These are phyloP conservation scores for Zaprionus kolodkinae DNA, from an alignment of 1,140 invertebrate genomes.

Conservation along the genomic window DNA sequence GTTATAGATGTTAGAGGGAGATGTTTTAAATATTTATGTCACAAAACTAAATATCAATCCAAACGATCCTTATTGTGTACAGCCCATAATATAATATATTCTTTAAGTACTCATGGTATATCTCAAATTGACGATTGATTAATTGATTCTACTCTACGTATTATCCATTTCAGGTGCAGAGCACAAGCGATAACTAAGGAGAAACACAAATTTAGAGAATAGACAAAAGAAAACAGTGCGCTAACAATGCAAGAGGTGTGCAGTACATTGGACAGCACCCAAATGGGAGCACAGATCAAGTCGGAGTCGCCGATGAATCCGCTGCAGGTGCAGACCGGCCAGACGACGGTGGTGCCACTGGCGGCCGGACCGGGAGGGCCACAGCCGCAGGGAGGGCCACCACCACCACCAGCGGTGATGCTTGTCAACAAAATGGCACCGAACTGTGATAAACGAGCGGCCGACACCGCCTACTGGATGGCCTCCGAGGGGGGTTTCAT, in stretches of 20 bases:
- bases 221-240: slow-evolving; percentile 19
- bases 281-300: slow-evolving; percentile 83
- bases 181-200: slow-evolving; percentile 12
- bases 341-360: slow-evolving; percentile 52
- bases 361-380: slow-evolving; percentile 38
- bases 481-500: slow-evolving; percentile 93
- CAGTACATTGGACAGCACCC: slow-evolving; percentile 73
- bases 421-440: slow-evolving; percentile 79
- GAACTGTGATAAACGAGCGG: slow-evolving; percentile 84
- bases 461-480: slow-evolving; percentile 81
- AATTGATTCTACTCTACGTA: not conserved
- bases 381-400: slow-evolving; percentile 66
- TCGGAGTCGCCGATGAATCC: slow-evolving; percentile 80
- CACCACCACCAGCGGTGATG: slow-evolving; percentile 71
- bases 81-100: no score
- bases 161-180: slow-evolving; percentile 30
- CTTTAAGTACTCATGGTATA: not conserved
- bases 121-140: not conserved
- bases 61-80: no score
- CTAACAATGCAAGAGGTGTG: slow-evolving; percentile 84
- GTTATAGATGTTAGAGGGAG: no score
- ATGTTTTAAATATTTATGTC: no score
- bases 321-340: slow-evolving; percentile 75
- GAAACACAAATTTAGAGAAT: slow-evolving; percentile 19
- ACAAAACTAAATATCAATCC: no score